phyloP scores from a whole-genome alignment of 2,888 invertebrate species.

The Pollenia amentaria region DNA sequence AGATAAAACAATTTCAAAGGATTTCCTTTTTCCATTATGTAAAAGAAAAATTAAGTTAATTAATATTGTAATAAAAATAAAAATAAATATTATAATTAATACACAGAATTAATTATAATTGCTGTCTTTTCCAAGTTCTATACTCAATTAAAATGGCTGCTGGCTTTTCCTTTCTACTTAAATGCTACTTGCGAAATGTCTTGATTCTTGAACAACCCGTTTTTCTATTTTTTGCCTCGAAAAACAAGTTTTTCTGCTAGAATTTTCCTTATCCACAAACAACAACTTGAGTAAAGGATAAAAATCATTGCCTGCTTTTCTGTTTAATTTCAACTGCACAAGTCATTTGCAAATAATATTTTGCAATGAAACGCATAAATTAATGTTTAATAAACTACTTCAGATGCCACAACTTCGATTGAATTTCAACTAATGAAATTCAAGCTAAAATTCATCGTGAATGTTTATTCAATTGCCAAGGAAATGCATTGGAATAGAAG shows the following conservation, averaged over 20 bases:
- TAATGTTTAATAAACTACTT: constrained; percentile 25
- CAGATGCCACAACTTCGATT: constrained; percentile 31
- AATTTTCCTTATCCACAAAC: not conserved
- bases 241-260: not conserved
- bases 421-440: constrained; percentile 46
- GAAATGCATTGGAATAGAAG: constrained; percentile 4
- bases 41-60: not conserved
- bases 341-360: constrained; percentile 39
- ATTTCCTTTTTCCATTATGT: not conserved
- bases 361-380: constrained; percentile 30
- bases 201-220: not conserved
- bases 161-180: not conserved
- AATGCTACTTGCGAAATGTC: not conserved
- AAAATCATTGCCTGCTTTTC: not conserved
- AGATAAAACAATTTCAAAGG: not conserved
- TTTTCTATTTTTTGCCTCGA: not conserved
- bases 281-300: constrained; percentile 4
- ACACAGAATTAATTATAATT: not conserved
- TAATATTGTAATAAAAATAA: not conserved
- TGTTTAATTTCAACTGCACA: constrained; percentile 19
- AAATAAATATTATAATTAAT: not conserved
- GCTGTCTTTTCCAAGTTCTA: no score
- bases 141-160: no score
- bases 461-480: constrained; percentile 13
- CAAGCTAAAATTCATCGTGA: constrained; percentile 21